phyloP scores from a whole-genome alignment of 1,140 invertebrate genomes.

The Hypsibius dujardini region DNA sequence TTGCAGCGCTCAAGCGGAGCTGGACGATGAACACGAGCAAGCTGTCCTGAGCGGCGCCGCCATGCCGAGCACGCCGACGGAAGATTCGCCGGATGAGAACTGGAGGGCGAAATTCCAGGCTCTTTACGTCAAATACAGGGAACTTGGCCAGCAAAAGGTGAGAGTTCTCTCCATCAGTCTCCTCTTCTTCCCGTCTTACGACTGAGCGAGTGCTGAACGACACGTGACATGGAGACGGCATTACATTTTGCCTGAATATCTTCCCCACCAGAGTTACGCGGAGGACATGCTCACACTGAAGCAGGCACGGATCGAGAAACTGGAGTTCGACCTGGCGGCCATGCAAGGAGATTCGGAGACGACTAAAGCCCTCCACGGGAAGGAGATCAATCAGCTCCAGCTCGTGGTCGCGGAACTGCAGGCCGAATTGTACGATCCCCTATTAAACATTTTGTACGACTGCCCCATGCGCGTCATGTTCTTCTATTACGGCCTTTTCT shows the following conservation, averaged over 20 bases:
- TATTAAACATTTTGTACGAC: not conserved
- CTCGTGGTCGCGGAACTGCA: not conserved
- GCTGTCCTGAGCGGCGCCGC: not conserved
- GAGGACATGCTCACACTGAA: slow-evolving; percentile 8
- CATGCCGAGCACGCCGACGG: too few relatives aligned
- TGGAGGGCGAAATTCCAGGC: not conserved
- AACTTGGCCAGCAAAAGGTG: slow-evolving; percentile 9
- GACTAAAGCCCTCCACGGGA: not conserved
- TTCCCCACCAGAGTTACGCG: not conserved
- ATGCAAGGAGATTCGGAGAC: not conserved
- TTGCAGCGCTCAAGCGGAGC: slow-evolving; percentile 4
- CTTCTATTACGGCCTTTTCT: not conserved
- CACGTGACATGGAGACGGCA: too few relatives aligned
- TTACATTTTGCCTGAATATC: too few relatives aligned
- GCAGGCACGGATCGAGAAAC: not conserved
- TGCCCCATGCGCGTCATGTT: not conserved
- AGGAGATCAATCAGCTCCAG: not conserved
- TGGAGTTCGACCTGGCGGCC: slow-evolving; percentile 1
- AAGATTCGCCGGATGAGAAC: not conserved
- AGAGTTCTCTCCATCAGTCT: not conserved
- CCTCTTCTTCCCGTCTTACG: too few relatives aligned
- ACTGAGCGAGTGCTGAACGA: too few relatives aligned
- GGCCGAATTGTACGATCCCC: not conserved
- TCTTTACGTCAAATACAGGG: slow-evolving; percentile 2
- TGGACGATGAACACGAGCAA: slow-evolving; percentile 13